phyloP scores from a whole-genome alignment of 2,797 vertebrate species.

The Eleutherodactylus coqui region DNA sequence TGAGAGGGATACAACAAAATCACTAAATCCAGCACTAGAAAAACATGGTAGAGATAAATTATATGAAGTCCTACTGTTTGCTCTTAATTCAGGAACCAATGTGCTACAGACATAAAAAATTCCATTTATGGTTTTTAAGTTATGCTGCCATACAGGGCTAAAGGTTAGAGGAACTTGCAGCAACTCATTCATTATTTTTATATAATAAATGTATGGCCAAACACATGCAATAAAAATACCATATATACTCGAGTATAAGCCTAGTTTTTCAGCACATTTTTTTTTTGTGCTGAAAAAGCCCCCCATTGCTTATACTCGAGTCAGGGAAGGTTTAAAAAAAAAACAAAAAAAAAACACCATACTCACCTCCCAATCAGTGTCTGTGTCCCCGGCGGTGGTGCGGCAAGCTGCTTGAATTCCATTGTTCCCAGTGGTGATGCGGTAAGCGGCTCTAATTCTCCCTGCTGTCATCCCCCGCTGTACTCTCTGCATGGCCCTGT shows the following conservation, averaged over 20 bases:
- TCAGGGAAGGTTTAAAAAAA: too few relatives aligned
- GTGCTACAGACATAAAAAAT: not conserved
- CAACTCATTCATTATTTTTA: not conserved
- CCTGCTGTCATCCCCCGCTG: too few relatives aligned
- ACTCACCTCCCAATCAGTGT: too few relatives aligned
- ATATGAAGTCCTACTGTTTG: not conserved
- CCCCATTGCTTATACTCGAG: too few relatives aligned
- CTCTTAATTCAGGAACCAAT: constrained; percentile 5
- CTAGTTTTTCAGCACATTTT: too few relatives aligned
- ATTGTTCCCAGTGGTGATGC: too few relatives aligned
- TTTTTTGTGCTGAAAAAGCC: too few relatives aligned
- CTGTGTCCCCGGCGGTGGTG: too few relatives aligned
- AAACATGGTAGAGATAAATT: not conserved
- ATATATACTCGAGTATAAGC: not conserved
- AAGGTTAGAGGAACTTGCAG: constrained; percentile 2
- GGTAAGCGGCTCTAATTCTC: too few relatives aligned
- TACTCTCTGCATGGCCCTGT: too few relatives aligned
- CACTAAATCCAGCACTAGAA: not conserved
- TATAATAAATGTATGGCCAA: not conserved
- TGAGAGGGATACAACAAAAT: not conserved
- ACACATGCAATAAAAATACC: not conserved
- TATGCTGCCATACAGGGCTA: not conserved
- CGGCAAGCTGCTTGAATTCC: too few relatives aligned
- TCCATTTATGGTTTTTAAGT: not conserved
- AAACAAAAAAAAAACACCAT: too few relatives aligned